Conservation (phyloP, 2,113 vertebrate species). For the Ariopsis seemanni region DNA sequence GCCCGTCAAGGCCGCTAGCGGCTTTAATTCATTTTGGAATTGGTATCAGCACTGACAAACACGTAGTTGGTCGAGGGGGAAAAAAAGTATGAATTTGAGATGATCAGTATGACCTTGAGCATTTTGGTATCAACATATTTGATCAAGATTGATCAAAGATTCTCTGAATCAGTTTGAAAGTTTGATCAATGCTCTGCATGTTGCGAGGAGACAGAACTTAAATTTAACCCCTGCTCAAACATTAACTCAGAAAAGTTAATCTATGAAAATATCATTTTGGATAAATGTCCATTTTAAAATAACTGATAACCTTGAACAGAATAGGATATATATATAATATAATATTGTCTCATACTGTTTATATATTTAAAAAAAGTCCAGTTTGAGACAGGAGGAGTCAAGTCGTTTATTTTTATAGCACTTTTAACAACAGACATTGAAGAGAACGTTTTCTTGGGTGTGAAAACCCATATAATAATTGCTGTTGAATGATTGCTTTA, state of each 20-base stretch:
- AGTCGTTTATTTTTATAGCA: too few species aligned
- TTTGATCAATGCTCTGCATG: not conserved
- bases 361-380: not conserved
- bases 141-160: not conserved
- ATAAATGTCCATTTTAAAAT: not conserved
- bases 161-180: not conserved
- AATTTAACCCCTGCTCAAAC: too few species aligned
- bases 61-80: too few species aligned
- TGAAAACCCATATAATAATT: not conserved
- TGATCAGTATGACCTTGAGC: not conserved
- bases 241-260: not conserved
- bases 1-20: too few species aligned
- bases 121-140: not conserved
- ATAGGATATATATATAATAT: not conserved
- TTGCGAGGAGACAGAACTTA: not conserved
- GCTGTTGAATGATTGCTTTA: not conserved
- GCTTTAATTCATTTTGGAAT: not conserved
- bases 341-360: not conserved
- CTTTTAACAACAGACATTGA: not conserved
- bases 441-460: not conserved
- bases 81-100: too few species aligned
- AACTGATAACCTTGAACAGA: not conserved
- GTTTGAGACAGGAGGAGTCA: not conserved
- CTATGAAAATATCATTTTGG: not conserved
- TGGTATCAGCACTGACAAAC: not conserved